phyloP scores from a whole-genome alignment of 1,140 invertebrate species.

The Formica exsecta region DNA sequence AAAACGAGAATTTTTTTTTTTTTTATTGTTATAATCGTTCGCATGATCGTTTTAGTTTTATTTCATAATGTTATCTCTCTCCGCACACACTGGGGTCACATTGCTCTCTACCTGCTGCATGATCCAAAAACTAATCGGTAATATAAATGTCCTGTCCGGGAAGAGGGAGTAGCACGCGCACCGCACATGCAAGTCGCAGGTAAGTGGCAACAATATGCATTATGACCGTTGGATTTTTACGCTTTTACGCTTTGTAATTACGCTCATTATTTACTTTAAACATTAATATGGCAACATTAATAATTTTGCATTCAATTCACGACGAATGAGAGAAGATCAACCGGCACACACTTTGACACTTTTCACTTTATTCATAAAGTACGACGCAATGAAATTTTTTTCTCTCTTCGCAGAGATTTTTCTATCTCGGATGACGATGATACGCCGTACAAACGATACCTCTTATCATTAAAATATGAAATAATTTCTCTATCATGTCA shows the following conservation, averaged over 20 bases:
- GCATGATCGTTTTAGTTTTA: conserved; percentile 80
- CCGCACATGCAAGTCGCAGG: conserved; percentile 42
- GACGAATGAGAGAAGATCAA: neutral
- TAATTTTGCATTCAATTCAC: conserved; percentile 11
- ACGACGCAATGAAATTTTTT: neutral
- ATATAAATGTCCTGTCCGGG: conserved; percentile 72
- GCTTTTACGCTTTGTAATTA: conserved; percentile 70
- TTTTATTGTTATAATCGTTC: conserved; percentile 65
- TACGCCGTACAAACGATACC: neutral
- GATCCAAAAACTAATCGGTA: conserved; percentile 79
- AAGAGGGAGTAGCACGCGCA: conserved; percentile 40
- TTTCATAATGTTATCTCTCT: conserved; percentile 78
- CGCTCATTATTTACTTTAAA: conserved; percentile 53
- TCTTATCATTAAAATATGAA: conserved; percentile 10
- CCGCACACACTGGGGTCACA: conserved; percentile 73
- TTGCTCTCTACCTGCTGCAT: conserved; percentile 80
- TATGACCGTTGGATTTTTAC: conserved; percentile 69
- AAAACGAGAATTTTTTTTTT: conserved; percentile 45
- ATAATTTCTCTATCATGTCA: neutral
- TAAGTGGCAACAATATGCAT: conserved; percentile 75
- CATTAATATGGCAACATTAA: conserved; percentile 35
- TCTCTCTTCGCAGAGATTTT: neutral
- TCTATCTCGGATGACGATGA: neutral
- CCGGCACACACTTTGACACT: neutral
- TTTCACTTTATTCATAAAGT: neutral